Conservation (phyloP, 2,888 invertebrate species). For the Ypsolopha sequella region DNA sequence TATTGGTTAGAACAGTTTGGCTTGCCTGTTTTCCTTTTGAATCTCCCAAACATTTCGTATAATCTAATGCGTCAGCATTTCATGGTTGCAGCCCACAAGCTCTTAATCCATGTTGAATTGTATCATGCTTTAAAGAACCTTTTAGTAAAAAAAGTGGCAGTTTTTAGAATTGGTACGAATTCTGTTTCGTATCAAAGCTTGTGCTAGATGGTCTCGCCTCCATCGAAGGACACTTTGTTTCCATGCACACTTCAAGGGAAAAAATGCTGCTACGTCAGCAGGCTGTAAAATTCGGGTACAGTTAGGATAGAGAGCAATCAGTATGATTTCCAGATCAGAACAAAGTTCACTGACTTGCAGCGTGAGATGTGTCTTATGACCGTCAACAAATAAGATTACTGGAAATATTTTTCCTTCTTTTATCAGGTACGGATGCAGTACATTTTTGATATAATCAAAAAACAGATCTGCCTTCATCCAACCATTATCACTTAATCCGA, state of each 20-base stretch:
- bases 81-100: neutral
- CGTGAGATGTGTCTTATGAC: neutral
- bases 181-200: neutral
- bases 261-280: neutral
- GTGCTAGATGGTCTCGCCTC: neutral
- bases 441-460: neutral
- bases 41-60: neutral
- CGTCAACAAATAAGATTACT: too few species aligned
- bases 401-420: neutral
- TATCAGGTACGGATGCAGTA: neutral
- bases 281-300: neutral
- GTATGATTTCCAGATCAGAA: neutral
- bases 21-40: too few species aligned
- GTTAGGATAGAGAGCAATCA: neutral
- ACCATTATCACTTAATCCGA: too few species aligned
- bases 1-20: too few species aligned
- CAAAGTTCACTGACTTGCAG: neutral
- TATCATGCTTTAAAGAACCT: neutral
- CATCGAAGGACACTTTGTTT: neutral
- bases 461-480: too few species aligned
- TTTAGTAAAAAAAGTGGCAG: too few species aligned
- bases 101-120: neutral
- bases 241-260: neutral
- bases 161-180: neutral
- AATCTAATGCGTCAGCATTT: neutral